Percentiles rank a stretch among this genome's conserved stretches.
Conservation (phyloP, 2,888 invertebrate species). For the Drosophila quinaria region DNA sequence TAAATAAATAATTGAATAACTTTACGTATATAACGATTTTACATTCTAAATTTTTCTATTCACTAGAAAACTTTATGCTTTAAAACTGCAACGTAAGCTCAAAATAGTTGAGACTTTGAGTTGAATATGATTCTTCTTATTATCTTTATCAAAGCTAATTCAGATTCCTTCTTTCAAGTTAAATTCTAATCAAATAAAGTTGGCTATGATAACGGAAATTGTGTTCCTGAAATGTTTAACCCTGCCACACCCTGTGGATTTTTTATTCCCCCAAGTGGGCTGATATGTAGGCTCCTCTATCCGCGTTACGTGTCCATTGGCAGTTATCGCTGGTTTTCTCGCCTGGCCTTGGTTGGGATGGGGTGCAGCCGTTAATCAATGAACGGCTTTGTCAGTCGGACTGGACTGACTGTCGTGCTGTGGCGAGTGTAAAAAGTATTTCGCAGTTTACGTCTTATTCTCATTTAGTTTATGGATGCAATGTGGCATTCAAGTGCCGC, state of each 20-base stretch:
- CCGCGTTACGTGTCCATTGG: slow-evolving; percentile 68
- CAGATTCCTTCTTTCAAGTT: neutral
- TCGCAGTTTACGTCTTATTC: slow-evolving; percentile 54
- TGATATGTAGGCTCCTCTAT: slow-evolving; percentile 30
- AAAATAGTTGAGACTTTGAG: no score
- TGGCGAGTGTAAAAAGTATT: slow-evolving; percentile 36
- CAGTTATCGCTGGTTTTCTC: slow-evolving; percentile 71
- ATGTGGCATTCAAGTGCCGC: slow-evolving; percentile 66
- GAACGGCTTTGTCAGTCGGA: slow-evolving; percentile 66
- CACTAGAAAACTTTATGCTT: no score
- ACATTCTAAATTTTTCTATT: neutral
- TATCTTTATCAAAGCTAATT: neutral
- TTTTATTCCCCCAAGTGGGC: slow-evolving; percentile 40
- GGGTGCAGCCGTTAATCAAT: slow-evolving; percentile 66
- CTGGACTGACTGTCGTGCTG: slow-evolving; percentile 9
- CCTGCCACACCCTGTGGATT: slow-evolving; percentile 36
- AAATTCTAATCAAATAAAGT: slow-evolving; percentile 5
- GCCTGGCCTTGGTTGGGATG: slow-evolving; percentile 63
- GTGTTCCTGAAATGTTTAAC: slow-evolving; percentile 2
- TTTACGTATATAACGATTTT: no score
- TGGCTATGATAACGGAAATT: slow-evolving; percentile 3
- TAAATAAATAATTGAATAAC: neutral
- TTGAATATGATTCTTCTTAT: no score
- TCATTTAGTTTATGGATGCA: slow-evolving; percentile 70
- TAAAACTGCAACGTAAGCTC: no score